Evolutionary conservation across 2,113 vertebrate species (phyloP).

Genomic region (Odobenus rosmarus): DNA sequence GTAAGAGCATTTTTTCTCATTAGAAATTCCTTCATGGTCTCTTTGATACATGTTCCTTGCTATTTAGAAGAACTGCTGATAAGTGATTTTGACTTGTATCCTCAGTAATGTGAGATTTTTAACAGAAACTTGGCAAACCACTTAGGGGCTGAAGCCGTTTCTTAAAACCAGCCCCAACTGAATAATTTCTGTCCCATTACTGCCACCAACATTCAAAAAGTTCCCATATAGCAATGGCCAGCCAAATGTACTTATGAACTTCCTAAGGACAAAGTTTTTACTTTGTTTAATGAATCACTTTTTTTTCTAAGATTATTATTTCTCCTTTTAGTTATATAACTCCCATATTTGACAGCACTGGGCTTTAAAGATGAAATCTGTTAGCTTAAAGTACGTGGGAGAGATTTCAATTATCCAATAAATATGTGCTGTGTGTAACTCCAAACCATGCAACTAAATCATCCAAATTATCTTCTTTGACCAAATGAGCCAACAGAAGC

Average conservation of each 20-base stretch:
- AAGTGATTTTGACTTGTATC: constrained; percentile 79
- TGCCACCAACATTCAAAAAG: constrained; percentile 56
- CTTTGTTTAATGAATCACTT: constrained; percentile 26
- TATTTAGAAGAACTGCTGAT: constrained; percentile 81
- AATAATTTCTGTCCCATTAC: constrained; percentile 58
- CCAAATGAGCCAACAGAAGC: neutral
- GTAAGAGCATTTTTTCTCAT: constrained; percentile 83
- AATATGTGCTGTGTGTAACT: neutral
- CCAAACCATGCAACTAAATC: neutral
- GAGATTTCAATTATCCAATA: constrained; percentile 32
- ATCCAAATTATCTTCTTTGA: constrained; percentile 36
- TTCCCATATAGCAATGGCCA: neutral
- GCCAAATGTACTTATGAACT: neutral
- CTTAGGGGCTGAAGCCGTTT: constrained; percentile 65
- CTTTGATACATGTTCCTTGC: constrained; percentile 79
- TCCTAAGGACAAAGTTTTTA: constrained; percentile 62
- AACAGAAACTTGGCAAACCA: constrained; percentile 79
- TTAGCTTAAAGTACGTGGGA: neutral
- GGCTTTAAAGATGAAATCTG: neutral
- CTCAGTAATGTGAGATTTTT: constrained; percentile 77
- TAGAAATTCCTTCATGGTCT: constrained; percentile 82
- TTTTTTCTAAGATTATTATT: neutral
- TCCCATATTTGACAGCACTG: neutral
- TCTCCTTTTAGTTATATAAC: constrained; percentile 28
- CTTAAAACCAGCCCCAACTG: constrained; percentile 61